A percentile compares a stretch with the other conserved stretches of the same genome.
phyloP scores from a whole-genome alignment of 2,113 vertebrate genomes.

The Sigmodon hispidus region DNA sequence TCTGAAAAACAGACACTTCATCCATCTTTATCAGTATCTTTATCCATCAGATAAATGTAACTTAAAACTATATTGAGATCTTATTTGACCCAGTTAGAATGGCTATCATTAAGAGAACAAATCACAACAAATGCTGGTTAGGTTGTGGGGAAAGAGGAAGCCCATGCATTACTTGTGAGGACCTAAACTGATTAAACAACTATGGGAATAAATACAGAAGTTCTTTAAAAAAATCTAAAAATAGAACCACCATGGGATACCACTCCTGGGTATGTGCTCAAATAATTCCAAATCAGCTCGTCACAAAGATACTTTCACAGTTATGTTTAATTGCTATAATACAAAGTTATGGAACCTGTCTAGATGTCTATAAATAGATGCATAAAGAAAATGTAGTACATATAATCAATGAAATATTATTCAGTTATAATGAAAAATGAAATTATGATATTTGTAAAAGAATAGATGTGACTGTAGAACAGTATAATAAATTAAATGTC shows the following conservation, averaged over 20 bases:
- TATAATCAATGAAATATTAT: background rate
- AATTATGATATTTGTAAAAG: background rate
- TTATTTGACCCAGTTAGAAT: background rate
- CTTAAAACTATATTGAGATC: background rate
- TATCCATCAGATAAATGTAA: background rate
- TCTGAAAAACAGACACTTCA: background rate
- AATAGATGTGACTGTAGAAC: background rate
- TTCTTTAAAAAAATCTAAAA: background rate
- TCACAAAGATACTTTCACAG: background rate
- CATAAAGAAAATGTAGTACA: background rate
- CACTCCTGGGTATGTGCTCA: background rate
- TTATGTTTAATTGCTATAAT: background rate
- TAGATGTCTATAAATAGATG: background rate
- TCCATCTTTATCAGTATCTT: background rate
- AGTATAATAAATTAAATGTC: background rate
- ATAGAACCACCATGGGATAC: background rate
- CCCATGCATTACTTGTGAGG: background rate
- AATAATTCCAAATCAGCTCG: background rate
- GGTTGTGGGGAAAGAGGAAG: background rate
- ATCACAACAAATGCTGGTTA: background rate
- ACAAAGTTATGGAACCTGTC: background rate
- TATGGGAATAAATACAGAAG: background rate
- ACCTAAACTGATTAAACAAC: background rate
- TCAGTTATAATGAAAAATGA: background rate
- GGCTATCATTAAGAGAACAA: background rate